Base-by-base conservation (phyloP, 2,888 invertebrate species). In the Himalopsyche tibetana region DNA sequence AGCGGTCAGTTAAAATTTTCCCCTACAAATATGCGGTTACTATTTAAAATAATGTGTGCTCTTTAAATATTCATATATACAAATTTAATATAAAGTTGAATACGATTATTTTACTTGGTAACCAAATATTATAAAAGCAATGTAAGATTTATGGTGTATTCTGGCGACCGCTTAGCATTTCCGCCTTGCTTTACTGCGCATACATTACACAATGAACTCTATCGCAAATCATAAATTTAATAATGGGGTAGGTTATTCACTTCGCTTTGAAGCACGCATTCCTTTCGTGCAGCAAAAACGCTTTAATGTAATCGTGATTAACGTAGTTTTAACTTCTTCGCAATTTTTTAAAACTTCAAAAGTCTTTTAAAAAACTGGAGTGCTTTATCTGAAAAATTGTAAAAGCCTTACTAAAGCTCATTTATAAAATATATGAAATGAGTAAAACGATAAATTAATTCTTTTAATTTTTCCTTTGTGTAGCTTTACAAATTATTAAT, bases 151-250 rank as follows among this genome's bases (percentile, higher is more conserved):
- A 82, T 82, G 55, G 51, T 55, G 5, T 82, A 55, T 45, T 51
- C 55, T 36, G n/a, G 36, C 82, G 17, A 82, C 40, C 82, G 82
- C 51, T 51, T 19, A 82, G n/a, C 12, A 45, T 36, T 82, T 82
- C 63, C 15, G 63, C 63, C 63, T 63, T 63, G 28, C 63, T 63
- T 8, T 15, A 19, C 9, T 63, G 63, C 63, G 63, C 63, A 63
- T 63, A 63, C 63, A 63, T 63, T 63, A 19, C 28, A 63, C 19
- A 63, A 63, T 42, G 40, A 82, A 83, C 36, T 83, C 63, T 56
- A 83, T 83, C 83, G 83, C 56, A 56, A 56, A 56, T 83, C 83
- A 83, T 83, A 83, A 56, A 83, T 83, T 83, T 80, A 42, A 80
- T 80, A 45, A 45, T 80, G 11, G 63, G 63, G 63, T 63, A 63